Evolutionary conservation across 2,888 invertebrate species (phyloP), one percentile per base, ranked within the genome.

Genomic region (Hermaeophaga mercurialis): DNA sequence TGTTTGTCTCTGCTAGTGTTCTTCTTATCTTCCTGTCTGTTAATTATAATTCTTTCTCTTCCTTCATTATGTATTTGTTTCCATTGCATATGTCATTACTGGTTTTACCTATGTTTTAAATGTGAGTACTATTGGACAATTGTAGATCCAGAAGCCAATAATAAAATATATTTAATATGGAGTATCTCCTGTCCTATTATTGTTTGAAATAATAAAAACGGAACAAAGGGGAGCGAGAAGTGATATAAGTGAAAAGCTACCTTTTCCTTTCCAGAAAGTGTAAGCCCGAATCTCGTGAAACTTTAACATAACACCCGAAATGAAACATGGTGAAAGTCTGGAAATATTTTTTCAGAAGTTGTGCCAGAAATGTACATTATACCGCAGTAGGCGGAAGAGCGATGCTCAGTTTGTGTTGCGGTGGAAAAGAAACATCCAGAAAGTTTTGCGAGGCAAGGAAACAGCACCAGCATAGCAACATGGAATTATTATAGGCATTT

Each of bases 221-320:
- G 36, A 48, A 48, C 47, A 48, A 49, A 36, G 18, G 34, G 34
- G 15, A 44, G 26, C 3, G 9, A 34, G 17, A 43, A 52, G 33
- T 33, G 43, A 7, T 22, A 12, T 14, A n/a, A 45, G 26, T 8
- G 12, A 34, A 54, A 46, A 54, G 15, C 46, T 39, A 28, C 45
- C 45, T 28, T 31, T 53, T 38, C 44, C 39, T 41, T 17, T 33
- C 15, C 33, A 49, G 43, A 52, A 52, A 43, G 38, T 43, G 43
- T 52, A 43, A 52, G 43, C 52, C 52, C 31, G 52, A 52, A 52
- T 43, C 52, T 52, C 44, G 17, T 12, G 47, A 54, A 54, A 54
- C 47, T 54, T 47, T 54, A 47, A 54, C 46, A 54, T 54, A 47
- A 54, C 47, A 54, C 47, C 46, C 54, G 43, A 48, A 22, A 47